Base-by-base conservation (phyloP, 2,113 vertebrate genomes). In the Gymnorhina tibicen region DNA sequence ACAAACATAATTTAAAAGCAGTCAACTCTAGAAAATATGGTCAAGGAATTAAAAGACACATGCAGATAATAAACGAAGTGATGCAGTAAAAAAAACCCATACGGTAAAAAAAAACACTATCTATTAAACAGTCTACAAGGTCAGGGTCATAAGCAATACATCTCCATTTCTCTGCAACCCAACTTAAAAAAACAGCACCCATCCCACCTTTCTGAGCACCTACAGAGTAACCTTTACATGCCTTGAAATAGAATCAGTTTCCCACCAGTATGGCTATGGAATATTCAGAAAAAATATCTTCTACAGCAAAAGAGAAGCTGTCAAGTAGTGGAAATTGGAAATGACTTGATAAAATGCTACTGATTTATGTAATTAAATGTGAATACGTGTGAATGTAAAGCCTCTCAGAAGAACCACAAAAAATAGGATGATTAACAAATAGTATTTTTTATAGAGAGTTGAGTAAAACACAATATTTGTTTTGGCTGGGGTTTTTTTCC, bases 401-500 rank as follows among this genome's bases (percentile, higher is more conserved):
- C 6, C 4, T 50, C 33, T 64, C n/a, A 78, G 52, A 68, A 81
- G 9, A 72, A 23, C 4, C 3, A 2, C 10, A 72, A 53, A 82
- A 76, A 35, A 4, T 1, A 39, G 2, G 2, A 52, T 58, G 21
- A 85, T 46, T 86, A 64, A 53, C 7, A 84, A 85, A 15, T 19
- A 78, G 1, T 7, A 28, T 49, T 77, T 42, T 64, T 28, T 27
- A 37, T 23, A 23, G 9, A 53, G 2, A 60, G 8, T 27, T 63
- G 19, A 58, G 8, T 60, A 58, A 74, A 79, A 50, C 3, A 39
- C 3, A 9, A 15, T 30, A 18, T 55, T 75, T 6, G 2, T 8
- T 52, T 46, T 21, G 23, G 7, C 53, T 13, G 18, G 11, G 1
- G 0, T 13, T 24, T 19, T 37, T 58, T 76, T 32, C 5, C 3